Conservation (phyloP, 53 echinoderm and acorn worm species). For the Patiria pectinifera region DNA sequence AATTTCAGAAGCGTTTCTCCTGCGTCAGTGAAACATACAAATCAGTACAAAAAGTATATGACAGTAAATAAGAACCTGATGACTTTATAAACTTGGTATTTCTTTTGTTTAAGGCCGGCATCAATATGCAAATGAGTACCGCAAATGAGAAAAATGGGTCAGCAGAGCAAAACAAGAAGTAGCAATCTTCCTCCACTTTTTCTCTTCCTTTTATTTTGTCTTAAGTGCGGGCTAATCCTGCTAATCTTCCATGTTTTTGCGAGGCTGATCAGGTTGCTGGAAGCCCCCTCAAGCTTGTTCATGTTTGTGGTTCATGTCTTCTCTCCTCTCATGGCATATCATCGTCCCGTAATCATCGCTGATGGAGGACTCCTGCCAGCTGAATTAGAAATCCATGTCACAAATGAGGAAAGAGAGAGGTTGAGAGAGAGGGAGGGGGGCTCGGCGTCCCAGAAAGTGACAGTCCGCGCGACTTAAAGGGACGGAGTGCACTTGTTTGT, state of each 20-base stretch:
- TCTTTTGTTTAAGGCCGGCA: background rate
- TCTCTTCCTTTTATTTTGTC: background rate
- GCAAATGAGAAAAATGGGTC: slow-evolving; percentile 24
- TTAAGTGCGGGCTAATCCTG: slow-evolving; percentile 45
- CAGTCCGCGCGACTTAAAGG: slow-evolving; percentile 26
- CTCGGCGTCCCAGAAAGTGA: slow-evolving; percentile 18
- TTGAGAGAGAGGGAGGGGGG: slow-evolving; percentile 32
- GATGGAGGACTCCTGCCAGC: slow-evolving; percentile 55
- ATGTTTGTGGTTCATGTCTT: slow-evolving; percentile 48
- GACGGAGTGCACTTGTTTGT: background rate
- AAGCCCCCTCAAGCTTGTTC: background rate
- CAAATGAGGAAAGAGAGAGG: slow-evolving; percentile 39
- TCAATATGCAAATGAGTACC: background rate
- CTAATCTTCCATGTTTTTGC: slow-evolving; percentile 59
- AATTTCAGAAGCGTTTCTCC: background rate
- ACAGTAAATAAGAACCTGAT: background rate
- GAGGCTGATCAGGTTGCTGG: slow-evolving; percentile 47
- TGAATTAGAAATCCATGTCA: slow-evolving; percentile 62
- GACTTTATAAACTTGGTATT: background rate
- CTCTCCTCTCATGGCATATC: slow-evolving; percentile 6
- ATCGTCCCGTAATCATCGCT: slow-evolving; percentile 49
- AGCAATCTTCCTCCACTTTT: background rate
- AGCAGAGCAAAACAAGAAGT: slow-evolving; percentile 8
- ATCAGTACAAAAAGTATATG: background rate
- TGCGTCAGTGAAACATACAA: background rate